phyloP scores from a whole-genome alignment of 2,888 invertebrate species.

The Xylota sylvarum region DNA sequence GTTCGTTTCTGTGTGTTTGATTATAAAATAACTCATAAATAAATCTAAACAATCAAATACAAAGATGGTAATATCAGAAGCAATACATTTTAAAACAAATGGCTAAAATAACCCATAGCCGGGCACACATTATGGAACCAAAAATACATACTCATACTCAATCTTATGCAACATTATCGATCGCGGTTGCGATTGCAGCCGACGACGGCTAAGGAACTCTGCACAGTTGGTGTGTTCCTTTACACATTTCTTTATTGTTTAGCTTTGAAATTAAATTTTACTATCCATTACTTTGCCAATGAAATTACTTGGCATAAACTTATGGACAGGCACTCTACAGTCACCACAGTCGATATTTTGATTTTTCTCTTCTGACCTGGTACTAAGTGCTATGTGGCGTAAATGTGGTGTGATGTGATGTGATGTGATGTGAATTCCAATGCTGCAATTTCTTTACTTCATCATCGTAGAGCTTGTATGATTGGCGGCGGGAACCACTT shows the following conservation, averaged over 20 bases:
- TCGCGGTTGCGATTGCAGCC: conserved; percentile 22
- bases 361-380: conserved; percentile 37
- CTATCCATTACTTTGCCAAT: conserved; percentile 53
- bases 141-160: conserved; percentile 5
- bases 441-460: conserved; percentile 28
- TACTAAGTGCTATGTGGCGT: conserved; percentile 13
- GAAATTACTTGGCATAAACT: conserved; percentile 46
- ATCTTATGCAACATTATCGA: conserved; percentile 59
- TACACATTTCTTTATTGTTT: conserved; percentile 23
- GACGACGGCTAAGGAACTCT: conserved; percentile 23
- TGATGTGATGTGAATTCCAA: conserved; percentile 53
- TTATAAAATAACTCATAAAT: neutral
- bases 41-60: neutral
- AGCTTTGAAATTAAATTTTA: conserved; percentile 27
- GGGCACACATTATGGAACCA: neutral
- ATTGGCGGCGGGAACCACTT: conserved; percentile 62
- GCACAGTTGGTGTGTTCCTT: conserved; percentile 1
- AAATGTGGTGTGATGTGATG: no score
- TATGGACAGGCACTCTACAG: conserved; percentile 33
- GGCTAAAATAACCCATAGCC: conserved; percentile 6
- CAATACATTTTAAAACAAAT: neutral
- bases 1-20: neutral
- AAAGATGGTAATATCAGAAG: neutral
- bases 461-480: conserved; percentile 38
- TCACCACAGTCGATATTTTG: conserved; percentile 29